Conservation (phyloP, 2,888 invertebrate genomes). For the Tridacna crocea region DNA sequence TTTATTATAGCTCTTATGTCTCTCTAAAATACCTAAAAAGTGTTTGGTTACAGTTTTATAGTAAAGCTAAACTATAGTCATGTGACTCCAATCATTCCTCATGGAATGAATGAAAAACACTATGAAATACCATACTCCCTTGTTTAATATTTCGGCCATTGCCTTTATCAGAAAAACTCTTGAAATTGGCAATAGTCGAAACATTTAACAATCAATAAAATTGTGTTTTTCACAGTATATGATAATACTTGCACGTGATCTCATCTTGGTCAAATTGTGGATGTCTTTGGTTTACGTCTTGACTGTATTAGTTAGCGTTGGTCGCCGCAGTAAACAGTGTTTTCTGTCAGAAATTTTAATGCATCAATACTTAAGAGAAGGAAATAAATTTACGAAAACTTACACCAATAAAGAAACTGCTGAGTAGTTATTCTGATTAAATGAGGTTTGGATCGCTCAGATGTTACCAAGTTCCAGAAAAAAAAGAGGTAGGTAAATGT, state of each 20-base stretch:
- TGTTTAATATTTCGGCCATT: too few relatives aligned
- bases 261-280: not conserved
- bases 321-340: slow-evolving; percentile 59
- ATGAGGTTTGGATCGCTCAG: not conserved
- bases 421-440: too few relatives aligned
- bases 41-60: slow-evolving; percentile 9
- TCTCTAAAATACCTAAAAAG: not conserved
- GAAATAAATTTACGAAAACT: not conserved
- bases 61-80: not conserved
- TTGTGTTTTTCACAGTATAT: too few relatives aligned
- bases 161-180: too few relatives aligned
- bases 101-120: too few relatives aligned
- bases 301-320: slow-evolving; percentile 8
- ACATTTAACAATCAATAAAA: too few relatives aligned
- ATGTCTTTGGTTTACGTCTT: not conserved
- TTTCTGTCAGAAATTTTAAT: slow-evolving; percentile 35
- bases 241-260: not conserved
- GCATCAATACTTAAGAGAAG: not conserved
- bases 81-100: too few relatives aligned
- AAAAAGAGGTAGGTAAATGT: slow-evolving; percentile 11
- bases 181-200: too few relatives aligned
- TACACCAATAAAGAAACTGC: too few relatives aligned
- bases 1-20: not conserved
- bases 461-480: not conserved
- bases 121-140: too few relatives aligned